Conservation (phyloP, 2,113 vertebrate genomes). For the Seriola aureovittata region DNA sequence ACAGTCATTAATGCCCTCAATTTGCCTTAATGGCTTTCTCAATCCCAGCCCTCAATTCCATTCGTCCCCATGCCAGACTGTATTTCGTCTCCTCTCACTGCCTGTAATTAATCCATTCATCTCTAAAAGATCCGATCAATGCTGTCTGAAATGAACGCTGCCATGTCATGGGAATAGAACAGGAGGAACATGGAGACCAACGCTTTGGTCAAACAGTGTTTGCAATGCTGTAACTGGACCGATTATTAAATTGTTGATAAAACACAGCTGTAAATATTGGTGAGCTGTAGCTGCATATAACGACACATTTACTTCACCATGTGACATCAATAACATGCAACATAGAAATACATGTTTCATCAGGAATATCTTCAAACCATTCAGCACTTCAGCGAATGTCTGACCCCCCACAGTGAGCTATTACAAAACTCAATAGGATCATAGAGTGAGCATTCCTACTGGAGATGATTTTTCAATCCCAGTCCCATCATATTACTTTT, state of each 20-base stretch:
- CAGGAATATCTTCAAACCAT: slow-evolving; percentile 26
- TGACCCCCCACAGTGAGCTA: slow-evolving; percentile 48
- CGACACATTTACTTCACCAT: slow-evolving; percentile 44
- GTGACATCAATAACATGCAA: slow-evolving; percentile 32
- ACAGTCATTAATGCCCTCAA: slow-evolving; percentile 88
- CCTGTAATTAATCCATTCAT: slow-evolving; percentile 88
- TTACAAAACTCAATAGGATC: slow-evolving; percentile 62
- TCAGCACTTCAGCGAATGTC: slow-evolving; percentile 28
- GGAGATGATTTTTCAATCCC: slow-evolving; percentile 61
- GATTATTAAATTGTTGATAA: slow-evolving; percentile 54
- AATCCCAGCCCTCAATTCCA: slow-evolving; percentile 73
- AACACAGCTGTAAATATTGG: slow-evolving; percentile 35
- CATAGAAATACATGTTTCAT: slow-evolving; percentile 32
- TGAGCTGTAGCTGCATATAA: slow-evolving; percentile 15
- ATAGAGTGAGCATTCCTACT: slow-evolving; percentile 44
- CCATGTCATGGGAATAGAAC: slow-evolving; percentile 52
- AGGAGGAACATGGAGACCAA: slow-evolving; percentile 47
- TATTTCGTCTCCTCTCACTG: slow-evolving; percentile 78
- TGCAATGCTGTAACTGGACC: background rate
- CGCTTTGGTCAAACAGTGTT: slow-evolving; percentile 13
- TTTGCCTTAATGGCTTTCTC: slow-evolving; percentile 86
- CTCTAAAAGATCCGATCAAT: slow-evolving; percentile 83
- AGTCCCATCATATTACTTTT: slow-evolving; percentile 66
- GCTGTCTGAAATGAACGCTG: slow-evolving; percentile 71
- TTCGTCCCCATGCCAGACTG: slow-evolving; percentile 73